phyloP scores from a whole-genome alignment of 53 echinoderm and acorn worm genomes.

The Arbacia lixula region DNA sequence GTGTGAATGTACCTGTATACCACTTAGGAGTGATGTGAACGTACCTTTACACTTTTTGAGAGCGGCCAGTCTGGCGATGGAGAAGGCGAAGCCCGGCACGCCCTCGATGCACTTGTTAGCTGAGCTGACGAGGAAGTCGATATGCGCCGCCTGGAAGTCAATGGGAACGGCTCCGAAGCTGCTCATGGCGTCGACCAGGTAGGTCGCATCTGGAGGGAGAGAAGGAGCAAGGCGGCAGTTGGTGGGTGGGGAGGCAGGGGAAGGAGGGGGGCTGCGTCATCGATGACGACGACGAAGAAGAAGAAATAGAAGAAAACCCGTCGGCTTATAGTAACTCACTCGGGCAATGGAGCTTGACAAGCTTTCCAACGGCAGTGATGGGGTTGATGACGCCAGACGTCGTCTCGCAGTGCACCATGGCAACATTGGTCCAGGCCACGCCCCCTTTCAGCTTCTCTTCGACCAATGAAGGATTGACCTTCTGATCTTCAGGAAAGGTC shows the following conservation, averaged over 20 bases:
- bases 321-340: too few relatives aligned
- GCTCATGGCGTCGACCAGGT: constrained; percentile 91
- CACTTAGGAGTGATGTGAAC: too few relatives aligned
- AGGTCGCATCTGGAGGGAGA: constrained; percentile 5
- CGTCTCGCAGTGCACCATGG: constrained; percentile 88
- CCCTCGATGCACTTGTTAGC: constrained; percentile 92
- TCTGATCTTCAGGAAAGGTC: constrained; percentile 67
- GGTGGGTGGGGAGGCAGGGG: neutral
- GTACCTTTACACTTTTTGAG: constrained; percentile 84
- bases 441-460: constrained; percentile 57
- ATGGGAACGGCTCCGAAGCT: constrained; percentile 89
- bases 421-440: constrained; percentile 78
- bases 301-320: too few relatives aligned
- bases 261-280: too few relatives aligned
- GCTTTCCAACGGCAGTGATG: constrained; percentile 71
- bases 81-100: constrained; percentile 86
- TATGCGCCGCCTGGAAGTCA: constrained; percentile 58
- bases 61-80: constrained; percentile 65
- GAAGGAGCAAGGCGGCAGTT: neutral
- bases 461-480: constrained; percentile 52
- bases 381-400: constrained; percentile 82
- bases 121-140: constrained; percentile 90
- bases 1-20: too few relatives aligned
- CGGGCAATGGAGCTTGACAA: constrained; percentile 74
- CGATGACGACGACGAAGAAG: too few relatives aligned